phyloP scores from a whole-genome alignment of 2,888 invertebrate genomes.

The Pecten maximus region DNA sequence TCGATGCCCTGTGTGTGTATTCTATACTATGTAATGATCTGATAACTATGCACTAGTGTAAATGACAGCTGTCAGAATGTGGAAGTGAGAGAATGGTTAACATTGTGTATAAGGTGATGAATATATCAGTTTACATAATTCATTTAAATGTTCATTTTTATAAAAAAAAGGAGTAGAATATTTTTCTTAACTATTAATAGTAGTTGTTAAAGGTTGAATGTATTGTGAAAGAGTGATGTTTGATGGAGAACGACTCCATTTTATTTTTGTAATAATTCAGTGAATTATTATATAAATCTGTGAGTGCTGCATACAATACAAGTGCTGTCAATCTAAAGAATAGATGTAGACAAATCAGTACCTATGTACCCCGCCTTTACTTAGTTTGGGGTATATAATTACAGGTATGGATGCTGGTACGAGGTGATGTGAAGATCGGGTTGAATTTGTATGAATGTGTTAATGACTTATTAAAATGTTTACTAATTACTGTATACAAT shows the following conservation, averaged over 20 bases:
- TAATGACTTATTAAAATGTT: not conserved
- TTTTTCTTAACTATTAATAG: not conserved
- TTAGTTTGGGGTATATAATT: not conserved
- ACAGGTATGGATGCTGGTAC: not conserved
- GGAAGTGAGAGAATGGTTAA: not conserved
- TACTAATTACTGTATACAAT: slow-evolving; percentile 13
- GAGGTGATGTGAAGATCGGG: not conserved
- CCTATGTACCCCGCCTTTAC: not conserved
- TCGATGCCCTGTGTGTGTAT: too few relatives aligned
- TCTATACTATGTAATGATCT: too few relatives aligned
- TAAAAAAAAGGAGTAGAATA: not conserved
- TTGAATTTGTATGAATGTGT: not conserved
- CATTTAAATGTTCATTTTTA: not conserved
- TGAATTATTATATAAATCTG: too few relatives aligned
- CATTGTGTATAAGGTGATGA: not conserved
- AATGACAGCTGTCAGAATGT: not conserved
- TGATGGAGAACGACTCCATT: too few relatives aligned
- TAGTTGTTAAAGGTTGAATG: too few relatives aligned
- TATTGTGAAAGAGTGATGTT: too few relatives aligned
- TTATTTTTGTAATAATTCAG: too few relatives aligned
- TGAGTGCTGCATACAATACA: not conserved
- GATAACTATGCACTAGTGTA: not conserved
- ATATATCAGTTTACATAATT: not conserved
- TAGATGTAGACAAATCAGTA: too few relatives aligned
- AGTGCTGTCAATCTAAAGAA: not conserved